Percentiles rank a stretch among this genome's conserved stretches.
These are phyloP conservation scores for Hydropsyche betteni DNA, from an alignment of 2,888 invertebrate genomes.

Conservation along the genomic window DNA sequence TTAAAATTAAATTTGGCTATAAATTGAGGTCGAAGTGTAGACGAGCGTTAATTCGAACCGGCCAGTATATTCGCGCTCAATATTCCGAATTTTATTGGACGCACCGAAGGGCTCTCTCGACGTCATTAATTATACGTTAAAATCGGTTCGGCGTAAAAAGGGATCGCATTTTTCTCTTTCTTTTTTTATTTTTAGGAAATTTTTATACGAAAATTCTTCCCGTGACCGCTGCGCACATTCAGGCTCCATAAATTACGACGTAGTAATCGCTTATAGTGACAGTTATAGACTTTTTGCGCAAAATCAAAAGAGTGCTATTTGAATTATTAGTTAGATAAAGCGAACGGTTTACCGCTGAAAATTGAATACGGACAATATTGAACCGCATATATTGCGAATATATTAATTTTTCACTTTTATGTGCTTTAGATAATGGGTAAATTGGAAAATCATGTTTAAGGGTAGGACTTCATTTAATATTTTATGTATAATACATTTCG, in stretches of 20 bases:
- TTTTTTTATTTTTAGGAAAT: not conserved
- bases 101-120: not conserved
- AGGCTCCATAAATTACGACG: constrained; percentile 11
- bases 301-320: constrained; percentile 1
- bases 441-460: too few relatives aligned
- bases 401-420: too few relatives aligned
- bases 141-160: constrained; percentile 23
- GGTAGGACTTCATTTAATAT: too few relatives aligned
- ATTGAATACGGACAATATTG: too few relatives aligned
- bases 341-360: too few relatives aligned
- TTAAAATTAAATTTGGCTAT: too few relatives aligned
- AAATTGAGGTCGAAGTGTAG: too few relatives aligned
- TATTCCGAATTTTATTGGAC: constrained; percentile 22
- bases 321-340: constrained; percentile 12
- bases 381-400: too few relatives aligned
- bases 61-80: not conserved
- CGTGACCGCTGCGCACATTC: constrained; percentile 5
- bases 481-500: too few relatives aligned
- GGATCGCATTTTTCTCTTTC: constrained; percentile 15
- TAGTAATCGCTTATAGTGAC: constrained; percentile 18
- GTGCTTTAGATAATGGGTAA: too few relatives aligned
- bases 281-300: constrained; percentile 17
- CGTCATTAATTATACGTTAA: constrained; percentile 23
- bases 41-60: not conserved
- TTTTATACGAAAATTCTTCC: constrained; percentile 12